Percentiles rank a stretch among this genome's conserved stretches.
phyloP scores from a whole-genome alignment of 2,888 invertebrate genomes.

The Acanthopleura granulata region DNA sequence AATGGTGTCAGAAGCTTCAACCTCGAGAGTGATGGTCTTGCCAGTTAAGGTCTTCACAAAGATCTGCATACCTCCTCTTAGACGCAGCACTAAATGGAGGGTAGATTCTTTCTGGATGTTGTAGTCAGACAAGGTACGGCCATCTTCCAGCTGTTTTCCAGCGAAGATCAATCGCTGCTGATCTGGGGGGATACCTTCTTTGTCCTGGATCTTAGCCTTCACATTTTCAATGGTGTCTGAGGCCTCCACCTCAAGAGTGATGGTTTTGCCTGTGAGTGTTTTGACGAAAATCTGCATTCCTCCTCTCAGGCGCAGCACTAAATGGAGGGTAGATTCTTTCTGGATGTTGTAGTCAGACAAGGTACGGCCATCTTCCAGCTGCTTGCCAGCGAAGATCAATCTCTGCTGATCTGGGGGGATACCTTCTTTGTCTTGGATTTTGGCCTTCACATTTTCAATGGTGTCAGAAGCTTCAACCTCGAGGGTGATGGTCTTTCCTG shows the following conservation, averaged over 20 bases:
- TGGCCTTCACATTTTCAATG: slow-evolving; percentile 7
- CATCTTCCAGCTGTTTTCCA: slow-evolving; percentile 15
- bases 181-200: slow-evolving; percentile 14
- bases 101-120: slow-evolving; percentile 17
- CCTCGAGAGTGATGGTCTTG: slow-evolving; percentile 6
- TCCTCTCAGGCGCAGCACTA: slow-evolving; percentile 12
- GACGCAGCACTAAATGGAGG: slow-evolving; percentile 15
- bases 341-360: slow-evolving; percentile 17
- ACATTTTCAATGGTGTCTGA: slow-evolving; percentile 16
- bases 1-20: slow-evolving; percentile 12
- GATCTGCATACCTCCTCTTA: slow-evolving; percentile 14
- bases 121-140: slow-evolving; percentile 8
- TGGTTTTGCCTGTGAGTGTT: slow-evolving; percentile 9
- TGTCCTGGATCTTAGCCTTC: slow-evolving; percentile 16
- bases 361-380: slow-evolving; percentile 13
- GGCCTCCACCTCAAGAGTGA: slow-evolving; percentile 6
- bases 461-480: slow-evolving; percentile 16
- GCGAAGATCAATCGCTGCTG: slow-evolving; percentile 17
- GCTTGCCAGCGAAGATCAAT: slow-evolving; percentile 17
- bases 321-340: slow-evolving; percentile 11
- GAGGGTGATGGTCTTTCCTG: slow-evolving; percentile 13
- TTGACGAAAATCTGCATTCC: slow-evolving; percentile 17
- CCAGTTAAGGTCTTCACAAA: slow-evolving; percentile 10
- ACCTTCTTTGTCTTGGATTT: slow-evolving; percentile 18
- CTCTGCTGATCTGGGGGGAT: slow-evolving; percentile 15